A percentile compares a stretch with the other conserved stretches of the same genome.
phyloP scores from a whole-genome alignment of 2,797 vertebrate genomes.

The Pelobates cultripes region DNA sequence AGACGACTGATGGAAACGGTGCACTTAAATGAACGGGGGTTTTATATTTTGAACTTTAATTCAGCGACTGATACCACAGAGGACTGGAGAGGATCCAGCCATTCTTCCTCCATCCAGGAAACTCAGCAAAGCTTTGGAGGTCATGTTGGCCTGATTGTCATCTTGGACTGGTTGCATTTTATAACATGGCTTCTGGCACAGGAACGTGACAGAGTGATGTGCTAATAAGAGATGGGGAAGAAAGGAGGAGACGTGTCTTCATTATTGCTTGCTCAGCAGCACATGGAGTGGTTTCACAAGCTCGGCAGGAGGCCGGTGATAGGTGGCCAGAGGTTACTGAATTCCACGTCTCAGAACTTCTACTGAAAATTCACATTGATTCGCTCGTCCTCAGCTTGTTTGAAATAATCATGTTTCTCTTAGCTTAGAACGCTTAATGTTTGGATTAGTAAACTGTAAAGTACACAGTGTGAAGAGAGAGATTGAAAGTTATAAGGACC shows the following conservation, averaged over 20 bases:
- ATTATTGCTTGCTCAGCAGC: constrained; percentile 27
- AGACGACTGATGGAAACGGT: neutral
- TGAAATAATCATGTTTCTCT: constrained; percentile 12
- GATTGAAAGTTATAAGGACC: constrained; percentile 2
- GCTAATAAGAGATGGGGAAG: neutral
- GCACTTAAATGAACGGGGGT: neutral
- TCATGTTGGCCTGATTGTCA: constrained; percentile 1
- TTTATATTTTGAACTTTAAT: neutral
- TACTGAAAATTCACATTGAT: constrained; percentile 10
- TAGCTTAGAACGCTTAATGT: constrained; percentile 4
- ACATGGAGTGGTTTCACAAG: constrained; percentile 43
- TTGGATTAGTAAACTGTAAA: constrained; percentile 10
- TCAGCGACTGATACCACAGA: neutral
- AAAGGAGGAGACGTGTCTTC: neutral
- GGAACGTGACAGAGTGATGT: constrained; percentile 29
- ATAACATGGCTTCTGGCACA: neutral
- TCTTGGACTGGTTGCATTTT: neutral
- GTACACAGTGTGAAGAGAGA: constrained; percentile 5
- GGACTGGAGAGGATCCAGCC: neutral
- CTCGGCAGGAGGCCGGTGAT: constrained; percentile 39
- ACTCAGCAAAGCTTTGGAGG: neutral
- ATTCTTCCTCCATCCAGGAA: neutral
- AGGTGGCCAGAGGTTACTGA: neutral
- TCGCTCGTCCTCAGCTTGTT: neutral
- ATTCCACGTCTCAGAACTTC: neutral